A percentile compares a stretch with the other conserved stretches of the same genome.
Evolutionary conservation across 2,113 vertebrate species (phyloP).

Genomic region (Ailurus styani): DNA sequence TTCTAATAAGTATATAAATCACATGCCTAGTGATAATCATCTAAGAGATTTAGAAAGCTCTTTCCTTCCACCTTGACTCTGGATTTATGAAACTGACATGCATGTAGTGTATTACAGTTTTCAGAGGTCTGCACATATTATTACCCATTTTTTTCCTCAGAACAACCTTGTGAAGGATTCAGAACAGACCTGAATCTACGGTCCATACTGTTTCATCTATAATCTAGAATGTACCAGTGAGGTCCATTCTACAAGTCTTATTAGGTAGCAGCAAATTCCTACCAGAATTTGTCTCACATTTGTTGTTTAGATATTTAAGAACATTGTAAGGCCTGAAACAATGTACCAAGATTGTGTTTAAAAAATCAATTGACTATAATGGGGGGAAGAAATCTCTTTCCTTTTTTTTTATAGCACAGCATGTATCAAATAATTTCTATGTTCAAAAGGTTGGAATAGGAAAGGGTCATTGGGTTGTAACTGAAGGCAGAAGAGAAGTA

Average conservation of each 20-base stretch:
- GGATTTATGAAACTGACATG: not conserved
- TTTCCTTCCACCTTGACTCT: not conserved
- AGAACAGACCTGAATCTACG: not conserved
- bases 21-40: not conserved
- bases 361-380: constrained; percentile 4
- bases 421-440: not conserved
- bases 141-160: not conserved
- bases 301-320: not conserved
- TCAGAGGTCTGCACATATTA: not conserved
- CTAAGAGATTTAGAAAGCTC: not conserved
- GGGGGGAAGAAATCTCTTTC: not conserved
- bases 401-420: no score
- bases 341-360: not conserved
- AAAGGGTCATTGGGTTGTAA: not conserved
- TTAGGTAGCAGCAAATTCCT: not conserved
- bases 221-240: not conserved
- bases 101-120: not conserved
- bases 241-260: not conserved
- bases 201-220: not conserved
- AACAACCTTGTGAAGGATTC: not conserved
- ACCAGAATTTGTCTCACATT: not conserved
- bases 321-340: not conserved
- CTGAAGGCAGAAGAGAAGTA: not conserved
- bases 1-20: not conserved
- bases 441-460: not conserved